Evolutionary conservation across 2,797 vertebrate genomes (phyloP).

Genomic region (Gallirallus australis): DNA sequence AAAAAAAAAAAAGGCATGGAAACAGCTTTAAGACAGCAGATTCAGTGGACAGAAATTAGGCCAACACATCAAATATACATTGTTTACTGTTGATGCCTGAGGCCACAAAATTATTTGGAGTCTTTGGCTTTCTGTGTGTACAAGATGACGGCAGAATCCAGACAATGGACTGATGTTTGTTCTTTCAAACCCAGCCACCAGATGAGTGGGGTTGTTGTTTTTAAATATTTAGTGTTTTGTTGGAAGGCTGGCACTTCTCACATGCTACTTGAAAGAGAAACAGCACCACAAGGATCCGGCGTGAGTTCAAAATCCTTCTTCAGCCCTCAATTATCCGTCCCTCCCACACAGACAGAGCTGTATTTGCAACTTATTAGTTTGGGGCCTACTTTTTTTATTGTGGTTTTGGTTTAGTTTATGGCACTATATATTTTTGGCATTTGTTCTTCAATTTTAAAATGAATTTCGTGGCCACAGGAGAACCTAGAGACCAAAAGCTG

Average conservation of each 20-base stretch:
- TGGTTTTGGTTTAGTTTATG: background rate
- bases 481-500: background rate
- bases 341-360: background rate
- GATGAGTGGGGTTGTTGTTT: background rate
- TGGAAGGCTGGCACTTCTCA: background rate
- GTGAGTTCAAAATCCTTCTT: background rate
- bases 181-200: slow-evolving; percentile 16
- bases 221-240: slow-evolving; percentile 10
- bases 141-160: background rate
- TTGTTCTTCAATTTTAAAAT: background rate
- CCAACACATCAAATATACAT: slow-evolving; percentile 41
- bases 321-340: background rate
- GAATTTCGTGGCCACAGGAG: background rate
- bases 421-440: background rate
- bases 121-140: slow-evolving; percentile 43
- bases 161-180: slow-evolving; percentile 47
- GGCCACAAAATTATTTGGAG: slow-evolving; percentile 54
- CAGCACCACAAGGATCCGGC: background rate
- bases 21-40: slow-evolving; percentile 6
- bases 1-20: background rate
- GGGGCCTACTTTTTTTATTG: background rate
- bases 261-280: slow-evolving; percentile 10
- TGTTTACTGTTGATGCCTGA: slow-evolving; percentile 53
- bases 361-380: background rate
- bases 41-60: slow-evolving; percentile 26